Percentiles rank a stretch among this genome's conserved stretches.
Conservation (phyloP, 2,888 invertebrate genomes). For the Adelphocoris suturalis region DNA sequence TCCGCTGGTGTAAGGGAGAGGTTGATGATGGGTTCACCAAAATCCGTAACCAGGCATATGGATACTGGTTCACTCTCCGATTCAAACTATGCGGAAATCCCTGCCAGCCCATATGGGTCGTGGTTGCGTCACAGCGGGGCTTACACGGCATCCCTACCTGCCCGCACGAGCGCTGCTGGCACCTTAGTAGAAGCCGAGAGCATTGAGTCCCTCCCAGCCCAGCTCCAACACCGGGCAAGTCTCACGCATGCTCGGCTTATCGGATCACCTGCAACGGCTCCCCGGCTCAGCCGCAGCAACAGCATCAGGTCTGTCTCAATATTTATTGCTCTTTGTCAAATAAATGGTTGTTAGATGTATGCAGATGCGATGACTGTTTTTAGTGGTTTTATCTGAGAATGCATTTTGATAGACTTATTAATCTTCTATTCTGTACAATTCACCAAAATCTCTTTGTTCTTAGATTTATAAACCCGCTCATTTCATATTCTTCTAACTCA, state of each 20-base stretch:
- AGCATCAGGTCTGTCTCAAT: slow-evolving; percentile 88
- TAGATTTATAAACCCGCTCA: too few relatives aligned
- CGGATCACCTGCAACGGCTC: slow-evolving; percentile 77
- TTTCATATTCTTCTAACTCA: too few relatives aligned
- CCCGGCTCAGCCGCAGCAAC: slow-evolving; percentile 85
- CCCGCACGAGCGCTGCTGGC: slow-evolving; percentile 76
- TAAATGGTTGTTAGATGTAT: slow-evolving; percentile 36
- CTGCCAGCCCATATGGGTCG: slow-evolving; percentile 83
- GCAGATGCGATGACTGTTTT: slow-evolving; percentile 55
- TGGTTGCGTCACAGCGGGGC: slow-evolving; percentile 90
- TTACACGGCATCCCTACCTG: slow-evolving; percentile 78
- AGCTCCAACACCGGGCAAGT: slow-evolving; percentile 85
- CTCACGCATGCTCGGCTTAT: slow-evolving; percentile 86
- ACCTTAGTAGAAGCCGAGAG: slow-evolving; percentile 85
- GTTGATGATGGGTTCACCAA: slow-evolving; percentile 91
- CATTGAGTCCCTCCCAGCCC: slow-evolving; percentile 84
- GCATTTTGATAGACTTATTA: background rate
- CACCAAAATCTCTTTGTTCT: background rate
- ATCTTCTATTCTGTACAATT: background rate
- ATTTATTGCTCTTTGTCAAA: background rate
- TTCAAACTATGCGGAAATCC: slow-evolving; percentile 86
- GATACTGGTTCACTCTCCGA: slow-evolving; percentile 88
- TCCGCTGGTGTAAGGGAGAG: slow-evolving; percentile 92
- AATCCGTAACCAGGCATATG: slow-evolving; percentile 78
- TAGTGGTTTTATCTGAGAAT: slow-evolving; percentile 38